Conservation (phyloP, 2,888 invertebrate species). For the Diarsia mendica region DNA sequence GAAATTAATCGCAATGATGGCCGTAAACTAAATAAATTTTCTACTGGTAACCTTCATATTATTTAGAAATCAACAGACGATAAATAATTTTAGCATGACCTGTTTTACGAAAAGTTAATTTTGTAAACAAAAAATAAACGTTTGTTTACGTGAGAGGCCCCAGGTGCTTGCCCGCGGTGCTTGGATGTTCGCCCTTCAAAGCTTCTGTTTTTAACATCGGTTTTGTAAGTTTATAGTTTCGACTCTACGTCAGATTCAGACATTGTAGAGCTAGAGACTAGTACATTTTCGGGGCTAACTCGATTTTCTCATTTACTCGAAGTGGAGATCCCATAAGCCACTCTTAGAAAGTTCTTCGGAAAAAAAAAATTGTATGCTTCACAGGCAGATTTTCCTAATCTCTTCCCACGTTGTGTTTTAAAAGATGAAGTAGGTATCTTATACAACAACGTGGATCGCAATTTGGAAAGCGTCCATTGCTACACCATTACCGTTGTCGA, state of each 20-base stretch:
- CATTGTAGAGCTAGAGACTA: not conserved
- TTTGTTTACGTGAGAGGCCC: constrained; percentile 51
- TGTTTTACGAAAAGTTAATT: constrained; percentile 35
- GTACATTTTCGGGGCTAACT: too few species aligned
- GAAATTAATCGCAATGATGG: not conserved
- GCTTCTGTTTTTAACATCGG: constrained; percentile 22
- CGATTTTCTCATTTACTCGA: not conserved
- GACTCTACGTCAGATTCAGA: not conserved
- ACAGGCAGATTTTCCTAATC: not conserved
- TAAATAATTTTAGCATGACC: constrained; percentile 40
- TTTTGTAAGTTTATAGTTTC: constrained; percentile 5
- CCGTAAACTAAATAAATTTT: constrained; percentile 1
- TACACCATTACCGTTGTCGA: constrained; percentile 68
- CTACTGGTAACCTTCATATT: constrained; percentile 7
- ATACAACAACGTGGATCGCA: constrained; percentile 28
- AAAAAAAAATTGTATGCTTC: not conserved
- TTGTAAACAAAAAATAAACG: constrained; percentile 44
- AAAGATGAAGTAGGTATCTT: constrained; percentile 3
- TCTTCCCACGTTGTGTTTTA: constrained; percentile 6
- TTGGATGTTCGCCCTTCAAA: constrained; percentile 13
- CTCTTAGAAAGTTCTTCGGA: not conserved
- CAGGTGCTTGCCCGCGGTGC: constrained; percentile 42
- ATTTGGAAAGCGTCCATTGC: constrained; percentile 71
- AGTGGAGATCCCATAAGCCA: not conserved
- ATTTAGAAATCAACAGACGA: not conserved